Percentiles rank a stretch among this genome's conserved stretches.
Evolutionary conservation across 2,113 vertebrate species (phyloP).

Genomic region (Equus quagga): DNA sequence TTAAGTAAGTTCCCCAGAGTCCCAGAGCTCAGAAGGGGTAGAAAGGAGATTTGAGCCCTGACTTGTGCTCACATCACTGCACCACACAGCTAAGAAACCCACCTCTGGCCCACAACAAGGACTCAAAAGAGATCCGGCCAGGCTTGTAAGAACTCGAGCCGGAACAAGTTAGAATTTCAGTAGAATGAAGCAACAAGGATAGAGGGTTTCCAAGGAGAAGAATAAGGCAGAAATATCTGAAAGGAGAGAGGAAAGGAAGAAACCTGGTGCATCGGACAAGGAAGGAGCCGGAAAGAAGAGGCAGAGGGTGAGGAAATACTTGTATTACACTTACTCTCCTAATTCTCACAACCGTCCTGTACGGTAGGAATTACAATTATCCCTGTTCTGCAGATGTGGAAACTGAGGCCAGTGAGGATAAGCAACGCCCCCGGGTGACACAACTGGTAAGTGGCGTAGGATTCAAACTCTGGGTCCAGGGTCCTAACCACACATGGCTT

Average conservation of each 20-base stretch:
- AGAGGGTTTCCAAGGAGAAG: background rate
- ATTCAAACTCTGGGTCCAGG: background rate
- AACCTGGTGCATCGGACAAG: background rate
- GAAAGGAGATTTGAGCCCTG: background rate
- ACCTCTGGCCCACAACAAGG: background rate
- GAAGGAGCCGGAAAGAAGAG: background rate
- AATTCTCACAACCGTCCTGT: background rate
- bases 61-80: background rate
- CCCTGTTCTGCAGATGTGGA: background rate
- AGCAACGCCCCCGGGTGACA: background rate
- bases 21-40: background rate
- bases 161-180: background rate
- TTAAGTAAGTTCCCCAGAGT: background rate
- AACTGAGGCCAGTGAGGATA: background rate
- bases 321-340: background rate
- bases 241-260: background rate
- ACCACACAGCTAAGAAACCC: background rate
- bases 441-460: background rate
- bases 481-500: background rate
- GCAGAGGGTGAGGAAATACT: background rate
- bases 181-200: background rate
- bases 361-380: background rate
- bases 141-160: background rate
- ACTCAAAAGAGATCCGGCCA: background rate
- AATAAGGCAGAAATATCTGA: background rate